phyloP scores from a whole-genome alignment of 2,888 invertebrate species.

The Imbricaverruca yamaguchii region DNA sequence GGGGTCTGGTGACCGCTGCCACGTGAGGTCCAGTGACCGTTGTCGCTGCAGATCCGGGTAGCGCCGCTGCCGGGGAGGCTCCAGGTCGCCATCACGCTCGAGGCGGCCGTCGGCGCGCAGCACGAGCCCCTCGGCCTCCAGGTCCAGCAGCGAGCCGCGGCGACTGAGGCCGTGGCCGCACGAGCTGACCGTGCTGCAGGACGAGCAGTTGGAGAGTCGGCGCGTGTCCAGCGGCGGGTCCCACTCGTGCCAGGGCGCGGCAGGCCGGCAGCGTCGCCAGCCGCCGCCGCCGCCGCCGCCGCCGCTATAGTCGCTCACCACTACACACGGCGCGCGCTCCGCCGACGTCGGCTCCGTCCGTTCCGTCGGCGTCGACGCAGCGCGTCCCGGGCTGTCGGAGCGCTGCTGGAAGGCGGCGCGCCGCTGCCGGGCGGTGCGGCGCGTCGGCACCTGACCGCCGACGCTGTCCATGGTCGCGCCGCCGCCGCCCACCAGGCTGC shows the following conservation, averaged over 20 bases:
- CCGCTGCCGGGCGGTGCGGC: not conserved
- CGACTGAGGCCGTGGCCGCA: conserved; percentile 38
- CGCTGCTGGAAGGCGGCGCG: not conserved
- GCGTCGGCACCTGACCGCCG: not conserved
- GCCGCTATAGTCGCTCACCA: conserved; percentile 65
- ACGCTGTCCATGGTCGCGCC: not conserved
- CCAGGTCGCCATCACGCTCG: conserved; percentile 74
- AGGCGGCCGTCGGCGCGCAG: conserved; percentile 60
- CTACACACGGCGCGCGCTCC: conserved; percentile 67
- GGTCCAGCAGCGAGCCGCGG: conserved; percentile 29
- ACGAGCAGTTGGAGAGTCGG: conserved; percentile 62
- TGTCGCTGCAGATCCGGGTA: not conserved
- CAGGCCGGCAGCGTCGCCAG: not conserved
- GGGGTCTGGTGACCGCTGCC: not conserved
- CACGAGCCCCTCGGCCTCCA: conserved; percentile 46
- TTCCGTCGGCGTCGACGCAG: not conserved
- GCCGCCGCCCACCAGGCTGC: not conserved
- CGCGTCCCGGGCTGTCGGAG: not conserved
- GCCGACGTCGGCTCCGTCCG: not conserved
- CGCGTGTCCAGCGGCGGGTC: conserved; percentile 37
- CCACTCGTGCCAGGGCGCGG: not conserved
- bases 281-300: not conserved
- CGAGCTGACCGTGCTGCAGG: conserved; percentile 46
- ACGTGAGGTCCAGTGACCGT: not conserved
- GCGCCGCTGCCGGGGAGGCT: not conserved